Evolutionary conservation across 2,113 vertebrate genomes (phyloP).

Genomic region (Psilopsiagon aymara): DNA sequence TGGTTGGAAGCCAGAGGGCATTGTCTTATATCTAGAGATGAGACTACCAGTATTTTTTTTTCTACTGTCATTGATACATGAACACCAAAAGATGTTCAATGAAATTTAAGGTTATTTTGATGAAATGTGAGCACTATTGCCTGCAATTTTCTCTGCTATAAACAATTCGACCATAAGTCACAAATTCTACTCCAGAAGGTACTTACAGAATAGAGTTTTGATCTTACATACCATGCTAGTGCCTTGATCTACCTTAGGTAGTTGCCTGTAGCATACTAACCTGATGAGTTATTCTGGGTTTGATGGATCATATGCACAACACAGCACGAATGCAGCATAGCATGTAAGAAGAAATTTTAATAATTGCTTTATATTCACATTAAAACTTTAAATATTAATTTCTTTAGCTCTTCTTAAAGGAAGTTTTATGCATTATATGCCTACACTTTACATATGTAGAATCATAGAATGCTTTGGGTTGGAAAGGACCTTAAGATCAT

Average conservation of each 20-base stretch:
- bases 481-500: not conserved
- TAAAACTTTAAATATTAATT: too few species aligned
- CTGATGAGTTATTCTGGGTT: not conserved
- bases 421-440: too few species aligned
- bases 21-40: not conserved
- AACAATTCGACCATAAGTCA: not conserved
- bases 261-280: not conserved
- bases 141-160: not conserved
- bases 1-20: not conserved
- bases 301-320: not conserved
- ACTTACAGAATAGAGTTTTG: not conserved
- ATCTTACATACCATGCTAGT: accelerated
- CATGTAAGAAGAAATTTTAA: not conserved
- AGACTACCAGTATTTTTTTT: not conserved
- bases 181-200: not conserved
- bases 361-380: too few species aligned
- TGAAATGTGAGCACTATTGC: not conserved
- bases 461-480: not conserved
- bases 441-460: too few species aligned
- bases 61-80: not conserved
- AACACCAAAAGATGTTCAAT: not conserved
- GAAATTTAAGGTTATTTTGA: not conserved
- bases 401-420: too few species aligned
- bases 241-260: not conserved
- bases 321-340: not conserved